A percentile compares a stretch with the other conserved stretches of the same genome.
Evolutionary conservation across 2,888 invertebrate species (phyloP).

Genomic region (Laothoe populi): DNA sequence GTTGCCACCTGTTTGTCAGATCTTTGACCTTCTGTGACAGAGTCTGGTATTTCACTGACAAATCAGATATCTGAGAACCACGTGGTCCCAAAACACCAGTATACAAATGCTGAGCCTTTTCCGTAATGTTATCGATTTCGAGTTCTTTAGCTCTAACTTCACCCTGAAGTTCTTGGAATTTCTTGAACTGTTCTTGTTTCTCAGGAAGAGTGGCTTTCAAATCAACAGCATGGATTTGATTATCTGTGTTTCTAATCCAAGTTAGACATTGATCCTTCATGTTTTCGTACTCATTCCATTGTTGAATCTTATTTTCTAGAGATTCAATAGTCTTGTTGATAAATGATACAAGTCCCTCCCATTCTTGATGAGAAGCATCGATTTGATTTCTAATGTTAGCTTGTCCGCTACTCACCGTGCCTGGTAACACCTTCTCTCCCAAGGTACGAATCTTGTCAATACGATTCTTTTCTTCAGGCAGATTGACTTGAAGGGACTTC

Average conservation of each 20-base stretch:
- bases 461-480: conserved; percentile 94
- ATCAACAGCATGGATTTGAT: conserved; percentile 94
- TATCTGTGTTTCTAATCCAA: conserved; percentile 96
- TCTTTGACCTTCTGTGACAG: conserved; percentile 96
- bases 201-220: conserved; percentile 92
- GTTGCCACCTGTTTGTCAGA: conserved; percentile 95
- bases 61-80: conserved; percentile 93
- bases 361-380: conserved; percentile 94
- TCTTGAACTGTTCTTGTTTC: conserved; percentile 93
- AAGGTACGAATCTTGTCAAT: conserved; percentile 91
- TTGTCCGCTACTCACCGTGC: conserved; percentile 93
- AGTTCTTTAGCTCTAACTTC: conserved; percentile 95
- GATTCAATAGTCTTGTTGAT: conserved; percentile 91
- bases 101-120: conserved; percentile 93
- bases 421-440: conserved; percentile 96
- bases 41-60: conserved; percentile 96
- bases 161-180: conserved; percentile 91
- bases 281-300: conserved; percentile 96
- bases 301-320: conserved; percentile 92
- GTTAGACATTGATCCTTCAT: conserved; percentile 92
- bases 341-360: conserved; percentile 92
- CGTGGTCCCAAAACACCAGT: conserved; percentile 90
- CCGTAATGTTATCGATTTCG: conserved; percentile 96
- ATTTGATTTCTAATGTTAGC: conserved; percentile 94
- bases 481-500: conserved; percentile 90